A percentile compares a stretch with the other conserved stretches of the same genome.
Conservation (phyloP, 2,113 vertebrate genomes). For the Xerus inauris region DNA sequence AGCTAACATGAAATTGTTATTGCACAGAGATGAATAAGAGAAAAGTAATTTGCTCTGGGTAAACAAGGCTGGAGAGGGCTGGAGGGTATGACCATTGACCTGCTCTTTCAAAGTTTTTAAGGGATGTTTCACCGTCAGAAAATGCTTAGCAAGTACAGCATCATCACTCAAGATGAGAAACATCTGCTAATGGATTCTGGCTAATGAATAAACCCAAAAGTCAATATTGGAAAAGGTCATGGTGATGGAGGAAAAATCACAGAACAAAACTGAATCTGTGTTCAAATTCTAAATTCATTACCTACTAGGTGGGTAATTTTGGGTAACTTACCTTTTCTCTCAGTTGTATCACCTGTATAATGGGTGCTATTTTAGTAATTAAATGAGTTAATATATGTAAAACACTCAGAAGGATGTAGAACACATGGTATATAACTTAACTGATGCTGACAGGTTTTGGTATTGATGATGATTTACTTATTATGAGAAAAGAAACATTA, state of each 20-base stretch:
- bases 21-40: not conserved
- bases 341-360: not conserved
- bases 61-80: not conserved
- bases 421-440: not conserved
- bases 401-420: not conserved
- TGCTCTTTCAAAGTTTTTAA: conserved; percentile 6
- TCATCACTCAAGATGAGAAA: conserved; percentile 44
- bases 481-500: not conserved
- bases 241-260: not conserved
- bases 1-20: not conserved
- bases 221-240: conserved; percentile 44
- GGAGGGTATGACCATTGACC: not conserved
- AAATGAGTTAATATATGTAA: not conserved
- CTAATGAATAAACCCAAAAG: not conserved
- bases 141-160: not conserved
- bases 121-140: not conserved
- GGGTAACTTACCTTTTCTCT: not conserved
- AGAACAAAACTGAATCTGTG: not conserved
- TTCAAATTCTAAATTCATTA: not conserved
- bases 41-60: not conserved
- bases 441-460: not conserved
- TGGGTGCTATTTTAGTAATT: not conserved
- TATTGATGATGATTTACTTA: not conserved
- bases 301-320: not conserved
- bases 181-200: not conserved